Percentiles rank a stretch among this genome's conserved stretches.
Conservation (phyloP, 2,113 vertebrate species). For the Hydrolagus affinis region DNA sequence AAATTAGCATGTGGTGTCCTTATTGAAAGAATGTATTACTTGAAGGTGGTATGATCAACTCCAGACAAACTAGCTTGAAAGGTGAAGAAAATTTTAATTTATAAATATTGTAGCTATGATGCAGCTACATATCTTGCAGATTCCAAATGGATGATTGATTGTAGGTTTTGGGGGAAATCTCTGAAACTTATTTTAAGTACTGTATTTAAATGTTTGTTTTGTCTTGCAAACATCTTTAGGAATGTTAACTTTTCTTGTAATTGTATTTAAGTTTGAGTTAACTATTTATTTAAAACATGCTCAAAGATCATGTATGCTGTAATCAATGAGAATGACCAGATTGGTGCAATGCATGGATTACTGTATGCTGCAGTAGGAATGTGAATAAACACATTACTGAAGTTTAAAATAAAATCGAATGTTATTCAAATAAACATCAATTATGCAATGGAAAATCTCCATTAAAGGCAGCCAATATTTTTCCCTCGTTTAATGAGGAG, state of each 20-base stretch:
- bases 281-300: neutral
- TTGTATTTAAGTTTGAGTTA: neutral
- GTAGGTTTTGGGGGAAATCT: no score
- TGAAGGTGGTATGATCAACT: neutral
- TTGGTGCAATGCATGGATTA: neutral
- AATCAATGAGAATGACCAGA: no score
- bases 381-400: neutral
- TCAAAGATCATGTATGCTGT: no score
- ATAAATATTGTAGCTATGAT: neutral
- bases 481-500: no score
- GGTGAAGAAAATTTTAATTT: neutral
- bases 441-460: no score
- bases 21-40: neutral
- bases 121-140: neutral
- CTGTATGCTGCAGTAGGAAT: neutral
- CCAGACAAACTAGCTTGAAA: neutral
- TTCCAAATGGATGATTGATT: neutral
- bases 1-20: neutral
- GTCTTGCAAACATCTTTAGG: no score
- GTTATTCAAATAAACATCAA: no score
- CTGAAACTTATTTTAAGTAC: no score
- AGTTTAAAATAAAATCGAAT: no score
- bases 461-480: no score
- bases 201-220: neutral
- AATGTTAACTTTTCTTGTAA: neutral